These are phyloP conservation scores for Zapornia atra DNA, from an alignment of 2,113 vertebrate genomes.

Conservation along the genomic window DNA sequence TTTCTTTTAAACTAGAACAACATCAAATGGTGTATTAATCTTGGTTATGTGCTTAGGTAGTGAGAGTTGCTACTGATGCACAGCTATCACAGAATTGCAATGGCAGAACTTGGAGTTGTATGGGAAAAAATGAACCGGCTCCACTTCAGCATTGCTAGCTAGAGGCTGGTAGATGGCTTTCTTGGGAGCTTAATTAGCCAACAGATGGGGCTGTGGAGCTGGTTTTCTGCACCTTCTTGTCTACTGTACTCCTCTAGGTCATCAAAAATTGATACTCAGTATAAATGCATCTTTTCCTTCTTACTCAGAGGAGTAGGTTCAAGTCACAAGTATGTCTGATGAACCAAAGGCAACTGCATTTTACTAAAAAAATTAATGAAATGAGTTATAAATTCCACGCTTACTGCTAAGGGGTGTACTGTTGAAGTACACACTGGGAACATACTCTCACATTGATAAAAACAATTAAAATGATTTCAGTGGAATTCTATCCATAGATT, in stretches of 20 bases:
- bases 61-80: background rate
- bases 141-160: background rate
- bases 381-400: background rate
- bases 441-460: background rate
- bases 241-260: background rate
- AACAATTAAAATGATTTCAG: background rate
- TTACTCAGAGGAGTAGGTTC: background rate
- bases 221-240: background rate
- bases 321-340: background rate
- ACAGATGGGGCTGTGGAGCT: conserved; percentile 63
- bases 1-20: background rate
- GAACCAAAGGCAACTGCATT: background rate
- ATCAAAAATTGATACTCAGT: background rate
- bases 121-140: background rate
- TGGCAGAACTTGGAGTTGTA: background rate
- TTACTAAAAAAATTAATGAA: background rate
- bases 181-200: background rate
- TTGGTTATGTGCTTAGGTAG: background rate
- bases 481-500: background rate
- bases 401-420: background rate
- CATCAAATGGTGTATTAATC: background rate
- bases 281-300: background rate
- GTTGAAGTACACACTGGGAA: background rate
- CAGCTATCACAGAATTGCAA: background rate
- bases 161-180: background rate